Conservation (phyloP, 2,113 vertebrate species). For the Oxyura jamaicensis region DNA sequence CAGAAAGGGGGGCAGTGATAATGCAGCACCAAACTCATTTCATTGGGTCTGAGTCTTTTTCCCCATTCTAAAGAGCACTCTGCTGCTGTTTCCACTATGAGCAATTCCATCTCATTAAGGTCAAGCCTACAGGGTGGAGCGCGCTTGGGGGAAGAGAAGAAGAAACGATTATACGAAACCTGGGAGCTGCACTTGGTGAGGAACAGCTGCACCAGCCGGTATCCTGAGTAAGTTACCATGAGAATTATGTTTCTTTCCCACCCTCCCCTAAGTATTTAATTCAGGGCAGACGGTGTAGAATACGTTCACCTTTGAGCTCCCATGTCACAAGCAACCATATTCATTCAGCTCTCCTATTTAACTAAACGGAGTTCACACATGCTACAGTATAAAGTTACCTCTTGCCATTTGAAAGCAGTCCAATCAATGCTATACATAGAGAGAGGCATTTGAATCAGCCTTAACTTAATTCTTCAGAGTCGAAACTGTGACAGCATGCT, state of each 20-base stretch:
- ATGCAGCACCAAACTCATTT: background rate
- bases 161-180: background rate
- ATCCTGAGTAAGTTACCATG: background rate
- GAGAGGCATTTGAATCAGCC: constrained; percentile 67
- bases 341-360: constrained; percentile 55
- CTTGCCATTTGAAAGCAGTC: constrained; percentile 53
- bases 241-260: constrained; percentile 35
- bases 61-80: background rate
- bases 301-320: constrained; percentile 19
- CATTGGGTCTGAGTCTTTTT: background rate
- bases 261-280: constrained; percentile 52
- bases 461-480: constrained; percentile 71
- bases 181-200: background rate
- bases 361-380: constrained; percentile 62
- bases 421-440: constrained; percentile 67
- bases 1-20: background rate
- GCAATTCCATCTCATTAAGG: background rate
- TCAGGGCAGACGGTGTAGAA: constrained; percentile 38
- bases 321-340: background rate
- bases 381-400: constrained; percentile 61
- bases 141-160: background rate
- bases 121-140: background rate
- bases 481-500: constrained; percentile 65
- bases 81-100: background rate
- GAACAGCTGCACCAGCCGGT: constrained; percentile 11